phyloP scores from a whole-genome alignment of 1,140 invertebrate species.

The Oryctes rhinoceros region DNA sequence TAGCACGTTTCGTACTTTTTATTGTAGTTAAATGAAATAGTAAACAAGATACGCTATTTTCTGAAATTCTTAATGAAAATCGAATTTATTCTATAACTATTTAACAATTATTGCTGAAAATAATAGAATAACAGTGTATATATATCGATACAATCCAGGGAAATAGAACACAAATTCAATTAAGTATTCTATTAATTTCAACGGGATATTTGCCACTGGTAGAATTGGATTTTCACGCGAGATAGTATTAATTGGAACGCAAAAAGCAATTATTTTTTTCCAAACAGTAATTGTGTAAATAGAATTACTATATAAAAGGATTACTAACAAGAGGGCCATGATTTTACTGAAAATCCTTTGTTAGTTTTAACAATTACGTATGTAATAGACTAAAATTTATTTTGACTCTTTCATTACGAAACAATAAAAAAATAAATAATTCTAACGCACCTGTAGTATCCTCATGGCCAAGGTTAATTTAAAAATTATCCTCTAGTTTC shows the following conservation, averaged over 20 bases:
- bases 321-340: constrained; percentile 47
- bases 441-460: not conserved
- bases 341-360: constrained; percentile 39
- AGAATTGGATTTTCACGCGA: constrained; percentile 3
- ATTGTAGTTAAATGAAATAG: too few species aligned
- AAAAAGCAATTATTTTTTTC: constrained; percentile 35
- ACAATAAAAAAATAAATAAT: not conserved
- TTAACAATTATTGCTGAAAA: too few species aligned
- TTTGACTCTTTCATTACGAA: too few species aligned
- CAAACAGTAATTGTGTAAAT: not conserved
- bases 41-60: too few species aligned
- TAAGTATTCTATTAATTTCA: not conserved
- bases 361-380: constrained; percentile 21
- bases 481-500: constrained; percentile 36
- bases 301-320: not conserved
- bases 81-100: too few species aligned
- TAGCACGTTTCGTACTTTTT: too few species aligned
- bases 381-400: not conserved
- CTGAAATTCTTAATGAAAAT: too few species aligned
- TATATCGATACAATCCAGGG: not conserved
- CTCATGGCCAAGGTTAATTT: not conserved
- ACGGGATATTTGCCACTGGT: not conserved
- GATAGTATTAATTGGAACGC: constrained; percentile 40
- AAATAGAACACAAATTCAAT: constrained; percentile 6
- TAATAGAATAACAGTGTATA: not conserved